Conservation (phyloP, 2,888 invertebrate species). For the Callinectes sapidus region DNA sequence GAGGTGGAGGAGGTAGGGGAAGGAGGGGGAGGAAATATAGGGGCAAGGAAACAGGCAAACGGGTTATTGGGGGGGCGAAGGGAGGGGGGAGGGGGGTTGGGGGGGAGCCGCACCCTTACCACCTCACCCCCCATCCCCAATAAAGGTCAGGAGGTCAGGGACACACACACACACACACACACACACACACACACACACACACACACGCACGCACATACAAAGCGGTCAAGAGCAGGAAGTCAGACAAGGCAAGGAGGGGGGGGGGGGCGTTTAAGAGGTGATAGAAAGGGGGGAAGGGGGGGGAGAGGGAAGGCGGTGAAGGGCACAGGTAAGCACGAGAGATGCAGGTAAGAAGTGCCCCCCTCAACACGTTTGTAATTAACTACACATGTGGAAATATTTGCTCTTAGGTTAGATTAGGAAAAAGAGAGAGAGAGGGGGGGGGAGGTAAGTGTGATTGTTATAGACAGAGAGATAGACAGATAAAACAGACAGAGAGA, state of each 20-base stretch:
- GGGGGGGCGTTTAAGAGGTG: background rate
- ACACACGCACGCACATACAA: too few species aligned
- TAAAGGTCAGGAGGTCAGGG: background rate
- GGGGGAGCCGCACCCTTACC: background rate
- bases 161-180: too few species aligned
- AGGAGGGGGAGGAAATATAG: background rate
- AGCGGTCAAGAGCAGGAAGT: background rate
- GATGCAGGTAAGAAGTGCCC: too few species aligned
- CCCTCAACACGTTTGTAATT: too few species aligned
- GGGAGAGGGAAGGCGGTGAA: background rate
- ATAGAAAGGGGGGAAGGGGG: background rate
- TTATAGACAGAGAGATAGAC: background rate
- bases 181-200: too few species aligned
- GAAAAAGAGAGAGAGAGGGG: background rate
- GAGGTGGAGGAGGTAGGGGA: background rate
- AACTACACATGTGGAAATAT: too few species aligned
- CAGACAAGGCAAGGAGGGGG: background rate
- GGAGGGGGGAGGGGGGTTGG: background rate
- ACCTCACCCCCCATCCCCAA: background rate
- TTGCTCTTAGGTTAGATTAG: background rate
- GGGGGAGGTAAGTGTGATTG: too few species aligned
- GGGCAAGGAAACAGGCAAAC: background rate
- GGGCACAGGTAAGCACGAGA: background rate
- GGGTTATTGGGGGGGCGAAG: background rate
- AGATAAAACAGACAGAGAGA: too few species aligned